These are phyloP conservation scores for Nasonia longicornis DNA, from an alignment of 1,140 invertebrate genomes.

Conservation along the genomic window DNA sequence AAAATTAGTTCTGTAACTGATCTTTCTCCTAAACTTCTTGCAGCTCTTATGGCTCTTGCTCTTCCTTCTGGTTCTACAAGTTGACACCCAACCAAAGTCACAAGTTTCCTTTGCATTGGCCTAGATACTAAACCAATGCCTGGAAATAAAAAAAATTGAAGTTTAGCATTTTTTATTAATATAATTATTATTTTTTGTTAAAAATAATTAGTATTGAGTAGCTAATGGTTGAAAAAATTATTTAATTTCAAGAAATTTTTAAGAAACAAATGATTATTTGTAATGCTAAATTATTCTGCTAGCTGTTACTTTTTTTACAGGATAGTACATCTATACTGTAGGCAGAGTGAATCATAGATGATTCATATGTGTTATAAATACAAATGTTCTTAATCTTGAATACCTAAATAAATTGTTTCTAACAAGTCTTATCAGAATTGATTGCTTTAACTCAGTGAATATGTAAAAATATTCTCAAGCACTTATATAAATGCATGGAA, in stretches of 20 bases:
- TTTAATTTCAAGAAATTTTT: neutral
- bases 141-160: slow-evolving; percentile 34
- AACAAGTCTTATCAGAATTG: neutral
- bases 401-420: too few species aligned
- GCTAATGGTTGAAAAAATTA: too few species aligned
- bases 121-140: slow-evolving; percentile 78
- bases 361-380: neutral
- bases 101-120: slow-evolving; percentile 95
- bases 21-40: slow-evolving; percentile 92
- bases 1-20: slow-evolving; percentile 95
- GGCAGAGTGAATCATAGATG: neutral
- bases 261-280: neutral
- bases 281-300: too few species aligned
- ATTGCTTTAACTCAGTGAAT: slow-evolving; percentile 15
- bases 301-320: too few species aligned
- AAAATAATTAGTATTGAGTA: neutral
- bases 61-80: slow-evolving; percentile 89
- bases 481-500: neutral
- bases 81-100: slow-evolving; percentile 93
- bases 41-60: slow-evolving; percentile 84
- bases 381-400: too few species aligned
- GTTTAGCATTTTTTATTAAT: neutral
- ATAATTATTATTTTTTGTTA: neutral
- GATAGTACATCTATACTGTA: neutral
- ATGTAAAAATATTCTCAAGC: neutral